These are phyloP conservation scores for Ophiothrix spiculata DNA, from an alignment of 35 echinoderm and acorn worm genomes.

Conservation along the genomic window DNA sequence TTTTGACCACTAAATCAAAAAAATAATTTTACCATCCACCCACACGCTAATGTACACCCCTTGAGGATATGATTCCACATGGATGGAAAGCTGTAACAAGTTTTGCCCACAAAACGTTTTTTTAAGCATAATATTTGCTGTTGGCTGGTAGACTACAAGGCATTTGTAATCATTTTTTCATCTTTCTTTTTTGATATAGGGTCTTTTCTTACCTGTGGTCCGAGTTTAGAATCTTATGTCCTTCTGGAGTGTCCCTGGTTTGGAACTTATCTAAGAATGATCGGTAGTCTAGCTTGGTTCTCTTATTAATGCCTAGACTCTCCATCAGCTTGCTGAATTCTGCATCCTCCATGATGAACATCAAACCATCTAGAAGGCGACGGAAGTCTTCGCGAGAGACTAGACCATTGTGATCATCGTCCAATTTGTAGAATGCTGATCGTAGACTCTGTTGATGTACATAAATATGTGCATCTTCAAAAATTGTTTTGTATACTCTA, in stretches of 20 bases:
- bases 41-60: no score
- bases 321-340: slow-evolving; percentile 88
- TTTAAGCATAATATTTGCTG: no score
- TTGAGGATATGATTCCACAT: no score
- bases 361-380: slow-evolving; percentile 72
- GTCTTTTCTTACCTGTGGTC: slow-evolving; percentile 94
- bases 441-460: slow-evolving; percentile 63
- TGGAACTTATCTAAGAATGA: slow-evolving; percentile 88
- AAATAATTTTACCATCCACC: no score
- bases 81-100: no score
- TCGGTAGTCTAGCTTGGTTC: slow-evolving; percentile 76
- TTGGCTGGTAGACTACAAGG: no score
- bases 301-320: slow-evolving; percentile 57
- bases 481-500: no score
- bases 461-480: no score
- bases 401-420: slow-evolving; percentile 91
- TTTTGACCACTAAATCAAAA: no score
- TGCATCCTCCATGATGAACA: slow-evolving; percentile 80
- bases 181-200: no score
- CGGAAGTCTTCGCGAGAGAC: slow-evolving; percentile 76
- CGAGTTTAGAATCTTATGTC: slow-evolving; percentile 92
- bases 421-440: slow-evolving; percentile 86
- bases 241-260: slow-evolving; percentile 62
- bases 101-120: no score
- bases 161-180: no score